Evolutionary conservation across 2,797 vertebrate species (phyloP).

Genomic region (Sarcophilus harrisii): DNA sequence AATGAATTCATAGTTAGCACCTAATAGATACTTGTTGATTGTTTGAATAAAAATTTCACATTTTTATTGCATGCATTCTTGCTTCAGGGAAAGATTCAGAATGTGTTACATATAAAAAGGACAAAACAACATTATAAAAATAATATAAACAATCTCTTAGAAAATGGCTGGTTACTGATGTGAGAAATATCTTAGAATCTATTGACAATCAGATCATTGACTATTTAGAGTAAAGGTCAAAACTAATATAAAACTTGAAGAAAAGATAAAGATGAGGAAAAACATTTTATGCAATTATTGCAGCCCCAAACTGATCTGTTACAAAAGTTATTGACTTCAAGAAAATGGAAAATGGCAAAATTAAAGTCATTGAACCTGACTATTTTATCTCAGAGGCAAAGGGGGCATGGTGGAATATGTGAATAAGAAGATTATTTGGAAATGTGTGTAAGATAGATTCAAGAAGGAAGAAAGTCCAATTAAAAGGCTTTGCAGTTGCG

Average conservation of each 20-base stretch:
- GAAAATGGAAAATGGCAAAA: background rate
- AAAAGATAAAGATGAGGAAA: background rate
- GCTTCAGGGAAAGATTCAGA: background rate
- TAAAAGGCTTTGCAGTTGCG: background rate
- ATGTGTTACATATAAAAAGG: background rate
- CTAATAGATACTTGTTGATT: background rate
- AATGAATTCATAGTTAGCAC: background rate
- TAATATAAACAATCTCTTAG: background rate
- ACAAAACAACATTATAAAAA: background rate
- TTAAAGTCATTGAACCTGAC: background rate
- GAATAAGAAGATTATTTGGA: background rate
- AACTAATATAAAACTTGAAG: background rate
- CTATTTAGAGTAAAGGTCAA: background rate
- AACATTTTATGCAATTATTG: background rate
- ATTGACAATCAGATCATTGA: background rate
- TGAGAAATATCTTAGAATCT: background rate
- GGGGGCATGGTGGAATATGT: background rate
- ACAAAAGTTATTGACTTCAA: background rate
- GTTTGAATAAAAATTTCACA: background rate
- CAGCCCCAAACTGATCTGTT: background rate
- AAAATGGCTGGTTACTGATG: background rate
- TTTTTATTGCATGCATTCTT: background rate
- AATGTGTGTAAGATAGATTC: background rate
- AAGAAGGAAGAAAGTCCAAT: background rate
- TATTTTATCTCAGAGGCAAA: background rate